Evolutionary conservation across 2,797 vertebrate species (phyloP).

Genomic region (Lithobates pipiens): DNA sequence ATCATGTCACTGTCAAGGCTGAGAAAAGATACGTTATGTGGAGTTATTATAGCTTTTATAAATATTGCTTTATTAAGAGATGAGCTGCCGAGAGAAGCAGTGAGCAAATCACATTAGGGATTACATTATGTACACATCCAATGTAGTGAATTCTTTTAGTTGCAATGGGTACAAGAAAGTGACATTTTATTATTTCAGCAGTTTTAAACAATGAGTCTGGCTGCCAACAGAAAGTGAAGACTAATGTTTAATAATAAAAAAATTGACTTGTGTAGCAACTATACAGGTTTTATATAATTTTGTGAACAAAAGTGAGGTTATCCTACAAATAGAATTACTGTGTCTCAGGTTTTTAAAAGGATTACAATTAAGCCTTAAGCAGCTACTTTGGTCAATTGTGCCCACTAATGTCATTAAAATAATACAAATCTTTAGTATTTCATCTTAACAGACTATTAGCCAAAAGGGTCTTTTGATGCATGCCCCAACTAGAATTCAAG

Average conservation of each 20-base stretch:
- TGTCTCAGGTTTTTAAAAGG: neutral
- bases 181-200: too few species aligned
- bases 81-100: too few species aligned
- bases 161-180: too few species aligned
- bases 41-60: too few species aligned
- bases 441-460: neutral
- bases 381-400: neutral
- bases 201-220: neutral
- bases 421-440: neutral
- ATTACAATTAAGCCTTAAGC: neutral
- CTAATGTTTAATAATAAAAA: neutral
- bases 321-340: neutral
- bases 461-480: neutral
- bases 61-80: too few species aligned
- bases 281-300: neutral
- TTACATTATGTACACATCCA: too few species aligned
- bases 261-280: neutral
- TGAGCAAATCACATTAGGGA: too few species aligned
- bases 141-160: too few species aligned
- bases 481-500: neutral
- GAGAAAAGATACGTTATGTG: too few species aligned
- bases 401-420: neutral
- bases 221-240: neutral
- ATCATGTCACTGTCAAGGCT: too few species aligned
- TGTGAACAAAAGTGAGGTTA: neutral